phyloP scores from a whole-genome alignment of 2,797 vertebrate species.

The Notoglanidium macrostoma region DNA sequence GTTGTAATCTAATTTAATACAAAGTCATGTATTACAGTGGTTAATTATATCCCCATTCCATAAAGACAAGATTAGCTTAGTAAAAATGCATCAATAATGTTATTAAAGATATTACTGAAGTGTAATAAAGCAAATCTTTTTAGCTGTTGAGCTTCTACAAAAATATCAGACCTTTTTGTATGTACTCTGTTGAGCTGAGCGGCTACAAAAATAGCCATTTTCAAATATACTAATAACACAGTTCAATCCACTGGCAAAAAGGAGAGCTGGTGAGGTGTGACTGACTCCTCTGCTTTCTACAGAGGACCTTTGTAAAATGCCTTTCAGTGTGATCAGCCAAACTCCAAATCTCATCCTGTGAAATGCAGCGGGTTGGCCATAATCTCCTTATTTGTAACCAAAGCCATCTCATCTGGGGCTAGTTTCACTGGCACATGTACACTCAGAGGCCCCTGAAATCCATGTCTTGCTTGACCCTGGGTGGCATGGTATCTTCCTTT shows the following conservation, averaged over 20 bases:
- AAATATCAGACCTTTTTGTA: slow-evolving; percentile 2
- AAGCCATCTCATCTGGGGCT: slow-evolving; percentile 67
- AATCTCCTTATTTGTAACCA: slow-evolving; percentile 79
- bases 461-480: slow-evolving; percentile 58
- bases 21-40: slow-evolving; percentile 6
- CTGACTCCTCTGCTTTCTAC: slow-evolving; percentile 41
- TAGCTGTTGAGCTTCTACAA: neutral
- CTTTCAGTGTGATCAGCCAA: slow-evolving; percentile 62
- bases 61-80: neutral
- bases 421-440: slow-evolving; percentile 42
- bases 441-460: slow-evolving; percentile 44
- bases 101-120: slow-evolving; percentile 54
- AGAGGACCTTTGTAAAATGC: slow-evolving; percentile 53
- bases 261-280: slow-evolving; percentile 34
- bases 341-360: slow-evolving; percentile 65
- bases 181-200: neutral
- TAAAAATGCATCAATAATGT: slow-evolving; percentile 61
- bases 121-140: slow-evolving; percentile 20
- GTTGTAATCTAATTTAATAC: neutral
- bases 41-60: slow-evolving; percentile 22
- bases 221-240: slow-evolving; percentile 46
- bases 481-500: slow-evolving; percentile 49
- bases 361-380: slow-evolving; percentile 71
- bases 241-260: slow-evolving; percentile 45
- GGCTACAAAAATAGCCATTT: slow-evolving; percentile 22